Conservation (phyloP, 2,797 vertebrate species). For the Argentina silus region DNA sequence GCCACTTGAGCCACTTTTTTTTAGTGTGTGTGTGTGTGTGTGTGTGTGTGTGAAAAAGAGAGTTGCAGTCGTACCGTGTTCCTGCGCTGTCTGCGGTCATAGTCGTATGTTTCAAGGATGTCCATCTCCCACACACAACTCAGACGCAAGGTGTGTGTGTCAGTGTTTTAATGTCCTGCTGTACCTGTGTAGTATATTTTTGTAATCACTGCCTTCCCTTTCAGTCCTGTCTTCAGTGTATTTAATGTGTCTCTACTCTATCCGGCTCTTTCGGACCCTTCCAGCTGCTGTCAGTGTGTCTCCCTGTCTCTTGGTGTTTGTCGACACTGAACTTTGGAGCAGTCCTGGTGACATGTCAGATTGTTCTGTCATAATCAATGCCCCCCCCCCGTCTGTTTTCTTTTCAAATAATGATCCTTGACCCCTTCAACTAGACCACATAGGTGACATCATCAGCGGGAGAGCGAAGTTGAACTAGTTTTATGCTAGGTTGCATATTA, state of each 20-base stretch:
- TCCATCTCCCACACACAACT: slow-evolving; percentile 68
- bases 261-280: slow-evolving; percentile 14
- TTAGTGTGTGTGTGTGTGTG: neutral
- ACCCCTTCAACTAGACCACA: slow-evolving; percentile 41
- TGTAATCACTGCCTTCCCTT: slow-evolving; percentile 2
- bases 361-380: slow-evolving; percentile 70
- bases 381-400: slow-evolving; percentile 53
- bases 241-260: slow-evolving; percentile 4
- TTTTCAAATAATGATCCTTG: slow-evolving; percentile 60
- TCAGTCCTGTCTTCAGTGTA: slow-evolving; percentile 5
- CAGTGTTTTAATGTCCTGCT: slow-evolving; percentile 17
- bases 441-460: slow-evolving; percentile 51
- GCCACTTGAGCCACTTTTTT: no score
- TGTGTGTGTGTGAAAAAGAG: neutral
- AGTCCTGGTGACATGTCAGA: slow-evolving; percentile 57
- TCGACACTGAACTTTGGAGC: slow-evolving; percentile 73
- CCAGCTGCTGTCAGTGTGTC: slow-evolving; percentile 19
- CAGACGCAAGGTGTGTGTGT: slow-evolving; percentile 31
- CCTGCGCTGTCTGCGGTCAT: slow-evolving; percentile 73
- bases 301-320: slow-evolving; percentile 35
- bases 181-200: neutral
- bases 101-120: slow-evolving; percentile 79
- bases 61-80: slow-evolving; percentile 67
- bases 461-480: slow-evolving; percentile 58
- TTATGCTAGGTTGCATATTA: neutral